Evolutionary conservation across 2,113 vertebrate genomes (phyloP).

Genomic region (Odocoileus virginianus): DNA sequence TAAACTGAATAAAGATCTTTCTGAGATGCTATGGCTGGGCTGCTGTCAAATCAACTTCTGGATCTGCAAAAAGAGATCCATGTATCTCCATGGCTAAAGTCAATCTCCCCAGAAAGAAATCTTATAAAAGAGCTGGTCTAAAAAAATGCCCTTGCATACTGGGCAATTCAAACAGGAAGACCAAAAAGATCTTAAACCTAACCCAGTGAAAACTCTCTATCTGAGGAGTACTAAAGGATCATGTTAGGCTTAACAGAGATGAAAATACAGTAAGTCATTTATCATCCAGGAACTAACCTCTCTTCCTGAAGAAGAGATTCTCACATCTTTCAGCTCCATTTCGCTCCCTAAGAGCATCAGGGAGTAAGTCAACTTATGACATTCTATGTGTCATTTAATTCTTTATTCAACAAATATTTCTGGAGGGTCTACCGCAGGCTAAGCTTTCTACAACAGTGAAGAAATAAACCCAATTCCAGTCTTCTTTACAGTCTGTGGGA

Average conservation of each 20-base stretch:
- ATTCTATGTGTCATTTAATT: neutral
- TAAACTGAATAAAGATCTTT: neutral
- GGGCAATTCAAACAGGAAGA: neutral
- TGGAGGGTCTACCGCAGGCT: neutral
- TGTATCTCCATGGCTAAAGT: neutral
- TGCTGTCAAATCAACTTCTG: neutral
- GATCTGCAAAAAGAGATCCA: neutral
- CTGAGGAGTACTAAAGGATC: neutral
- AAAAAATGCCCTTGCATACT: neutral
- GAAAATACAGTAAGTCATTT: slow-evolving; percentile 12
- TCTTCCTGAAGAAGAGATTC: slow-evolving; percentile 27
- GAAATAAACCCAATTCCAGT: neutral
- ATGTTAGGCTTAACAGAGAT: neutral
- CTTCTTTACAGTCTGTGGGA: neutral
- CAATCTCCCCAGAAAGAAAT: neutral
- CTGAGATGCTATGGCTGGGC: neutral
- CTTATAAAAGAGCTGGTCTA: neutral
- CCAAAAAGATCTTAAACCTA: neutral
- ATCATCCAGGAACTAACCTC: neutral
- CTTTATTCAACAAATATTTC: neutral
- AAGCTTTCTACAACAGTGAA: neutral
- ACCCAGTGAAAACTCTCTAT: neutral
- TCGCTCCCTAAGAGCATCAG: neutral
- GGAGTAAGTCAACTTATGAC: neutral
- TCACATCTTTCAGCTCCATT: neutral